phyloP scores from a whole-genome alignment of 2,888 invertebrate species.

The Sesia apiformis region DNA sequence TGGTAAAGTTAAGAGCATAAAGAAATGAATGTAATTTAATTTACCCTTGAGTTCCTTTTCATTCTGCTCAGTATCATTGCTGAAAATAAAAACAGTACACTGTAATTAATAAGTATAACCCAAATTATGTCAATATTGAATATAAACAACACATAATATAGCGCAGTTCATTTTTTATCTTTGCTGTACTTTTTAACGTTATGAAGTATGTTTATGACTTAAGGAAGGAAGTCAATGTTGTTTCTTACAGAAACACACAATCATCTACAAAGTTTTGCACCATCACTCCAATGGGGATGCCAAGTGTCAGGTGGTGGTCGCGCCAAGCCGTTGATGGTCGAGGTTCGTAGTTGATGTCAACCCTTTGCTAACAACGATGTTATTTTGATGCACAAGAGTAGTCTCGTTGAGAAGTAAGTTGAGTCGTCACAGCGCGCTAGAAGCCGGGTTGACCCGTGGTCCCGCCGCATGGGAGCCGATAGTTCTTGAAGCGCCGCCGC shows the following conservation, averaged over 20 bases:
- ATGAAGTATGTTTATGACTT: too few species aligned
- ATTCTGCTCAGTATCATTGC: slow-evolving; percentile 51
- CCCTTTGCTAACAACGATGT: too few species aligned
- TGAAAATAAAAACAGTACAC: slow-evolving; percentile 35
- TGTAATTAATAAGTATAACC: not conserved
- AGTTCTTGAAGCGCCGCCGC: not conserved
- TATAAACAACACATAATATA: too few species aligned
- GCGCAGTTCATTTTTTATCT: too few species aligned
- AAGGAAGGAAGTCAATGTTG: too few species aligned
- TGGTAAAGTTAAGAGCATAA: not conserved
- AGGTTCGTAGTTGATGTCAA: too few species aligned
- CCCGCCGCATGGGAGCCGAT: not conserved
- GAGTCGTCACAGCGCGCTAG: not conserved
- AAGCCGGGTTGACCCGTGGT: not conserved
- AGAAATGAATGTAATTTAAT: not conserved
- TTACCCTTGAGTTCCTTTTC: slow-evolving; percentile 58
- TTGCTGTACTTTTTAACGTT: too few species aligned
- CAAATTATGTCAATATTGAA: too few species aligned
- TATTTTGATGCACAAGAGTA: not conserved
- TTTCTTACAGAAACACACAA: slow-evolving; percentile 9
- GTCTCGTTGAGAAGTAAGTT: not conserved
- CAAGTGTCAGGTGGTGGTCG: too few species aligned
- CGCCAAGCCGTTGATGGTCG: too few species aligned
- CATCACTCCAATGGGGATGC: slow-evolving; percentile 30
- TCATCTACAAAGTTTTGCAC: slow-evolving; percentile 75